These are phyloP conservation scores for Bombus sibiricus DNA, from an alignment of 1,140 invertebrate genomes.

Conservation along the genomic window DNA sequence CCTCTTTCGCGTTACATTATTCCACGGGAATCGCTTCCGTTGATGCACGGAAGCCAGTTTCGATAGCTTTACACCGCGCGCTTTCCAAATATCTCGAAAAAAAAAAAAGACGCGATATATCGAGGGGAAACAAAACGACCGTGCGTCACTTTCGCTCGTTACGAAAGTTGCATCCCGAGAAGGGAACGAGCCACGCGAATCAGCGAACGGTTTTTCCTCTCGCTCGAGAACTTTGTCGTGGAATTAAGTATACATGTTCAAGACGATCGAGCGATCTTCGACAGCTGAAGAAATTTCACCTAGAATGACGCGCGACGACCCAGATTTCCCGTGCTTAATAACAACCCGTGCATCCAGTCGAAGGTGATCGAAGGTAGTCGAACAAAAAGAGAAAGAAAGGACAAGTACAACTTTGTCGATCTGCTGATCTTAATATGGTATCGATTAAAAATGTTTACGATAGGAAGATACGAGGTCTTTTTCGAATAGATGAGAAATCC, in stretches of 20 bases:
- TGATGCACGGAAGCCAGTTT: neutral
- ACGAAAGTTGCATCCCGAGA: conserved; percentile 59
- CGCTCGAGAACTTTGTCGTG: neutral
- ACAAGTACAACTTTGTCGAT: too few relatives aligned
- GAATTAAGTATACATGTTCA: neutral
- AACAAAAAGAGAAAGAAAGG: too few relatives aligned
- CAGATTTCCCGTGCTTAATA: conserved; percentile 15
- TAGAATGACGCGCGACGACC: neutral
- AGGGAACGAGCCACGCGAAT: neutral
- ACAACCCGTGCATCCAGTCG: neutral
- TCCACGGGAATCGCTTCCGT: conserved; percentile 21
- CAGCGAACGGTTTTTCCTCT: conserved; percentile 9
- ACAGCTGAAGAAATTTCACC: conserved; percentile 26
- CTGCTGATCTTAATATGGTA: too few relatives aligned
- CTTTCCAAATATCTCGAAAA: conserved; percentile 22
- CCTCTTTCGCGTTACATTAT: conserved; percentile 9
- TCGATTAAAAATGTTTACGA: too few relatives aligned
- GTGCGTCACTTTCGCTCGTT: conserved; percentile 71
- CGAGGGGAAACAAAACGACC: neutral
- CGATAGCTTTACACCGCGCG: neutral
- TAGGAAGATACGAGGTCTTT: too few relatives aligned
- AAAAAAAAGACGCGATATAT: neutral
- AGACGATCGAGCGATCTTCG: neutral
- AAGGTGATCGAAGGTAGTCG: neutral
- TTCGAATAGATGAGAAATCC: too few relatives aligned